Base-by-base conservation (phyloP, 2,888 invertebrate species). In the Anoncus sp. region DNA sequence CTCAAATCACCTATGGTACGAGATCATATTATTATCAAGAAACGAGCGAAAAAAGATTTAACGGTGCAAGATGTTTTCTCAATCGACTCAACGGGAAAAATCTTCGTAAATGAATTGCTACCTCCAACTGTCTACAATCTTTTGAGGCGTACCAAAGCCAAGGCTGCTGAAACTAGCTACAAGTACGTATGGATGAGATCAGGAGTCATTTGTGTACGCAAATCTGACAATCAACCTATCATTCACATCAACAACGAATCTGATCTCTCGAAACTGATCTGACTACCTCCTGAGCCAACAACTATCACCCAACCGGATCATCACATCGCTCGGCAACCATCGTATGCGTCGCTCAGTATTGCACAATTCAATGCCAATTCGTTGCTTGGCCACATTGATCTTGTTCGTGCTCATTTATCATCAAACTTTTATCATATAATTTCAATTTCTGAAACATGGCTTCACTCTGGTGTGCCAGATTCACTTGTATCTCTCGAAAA, bases 171-270 rank as follows among this genome's bases (percentile, higher is more conserved):
- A 24, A 12, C 18, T 16, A 20, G 43, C 0, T 62, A 38, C 24
- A 62, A 71, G 18, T 62, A 53, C 38, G 62, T 55, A 6, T 71
- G 71, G 71, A 49, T 71, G 3, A 38, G n/a, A 18, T 24, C 53
- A 6, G 55, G 71, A 5, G n/a, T n/a, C 27, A 27, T 65, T 6
- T 49, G 14, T 14, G 24, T 47, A 9, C 47, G 35, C 12, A 18
- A 65, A 49, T 5, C 16, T 14, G 65, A 65, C 40, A 47, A 18
- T 16, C 16, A 18, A 18, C 45, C 45, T 16, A 18, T 2, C 5
- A 16, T 47, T 10, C 4, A 47, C 5, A 47, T 47, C 4, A 16
- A 47, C 45, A 3, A 16, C 5, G 45, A 47, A 9, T 47, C 18
- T 18, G 45, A 47, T 16, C 43, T 43, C 43, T 43, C 3, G 43